Evolutionary conservation across 2,113 vertebrate genomes (phyloP).

Genomic region (Cyanistes caeruleus): DNA sequence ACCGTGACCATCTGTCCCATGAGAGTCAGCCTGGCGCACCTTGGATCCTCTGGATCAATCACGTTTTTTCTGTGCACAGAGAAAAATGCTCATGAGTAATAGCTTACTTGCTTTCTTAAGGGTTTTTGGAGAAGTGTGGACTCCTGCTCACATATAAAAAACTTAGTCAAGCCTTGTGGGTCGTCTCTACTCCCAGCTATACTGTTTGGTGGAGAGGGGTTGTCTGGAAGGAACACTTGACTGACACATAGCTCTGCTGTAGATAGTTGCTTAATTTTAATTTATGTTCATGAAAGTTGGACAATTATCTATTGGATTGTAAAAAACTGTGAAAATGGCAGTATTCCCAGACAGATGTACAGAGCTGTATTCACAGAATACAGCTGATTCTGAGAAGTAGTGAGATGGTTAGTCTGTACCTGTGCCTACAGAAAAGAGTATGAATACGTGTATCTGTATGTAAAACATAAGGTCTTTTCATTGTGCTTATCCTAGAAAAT

Average conservation of each 20-base stretch:
- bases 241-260: background rate
- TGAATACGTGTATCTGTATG: background rate
- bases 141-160: background rate
- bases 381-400: background rate
- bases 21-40: slow-evolving; percentile 85
- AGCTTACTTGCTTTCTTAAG: background rate
- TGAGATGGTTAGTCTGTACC: background rate
- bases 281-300: background rate
- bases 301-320: background rate
- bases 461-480: background rate
- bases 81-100: slow-evolving; percentile 1
- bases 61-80: slow-evolving; percentile 81
- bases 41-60: slow-evolving; percentile 85
- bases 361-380: background rate
- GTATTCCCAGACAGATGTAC: background rate
- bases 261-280: background rate
- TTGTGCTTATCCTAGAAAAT: background rate
- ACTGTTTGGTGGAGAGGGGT: background rate
- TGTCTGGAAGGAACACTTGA: background rate
- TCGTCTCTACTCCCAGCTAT: background rate
- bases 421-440: background rate
- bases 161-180: background rate
- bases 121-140: background rate
- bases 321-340: background rate
- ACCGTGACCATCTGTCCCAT: slow-evolving; percentile 85